These are phyloP conservation scores for Nomada flava DNA, from an alignment of 2,888 invertebrate genomes.

Conservation along the genomic window DNA sequence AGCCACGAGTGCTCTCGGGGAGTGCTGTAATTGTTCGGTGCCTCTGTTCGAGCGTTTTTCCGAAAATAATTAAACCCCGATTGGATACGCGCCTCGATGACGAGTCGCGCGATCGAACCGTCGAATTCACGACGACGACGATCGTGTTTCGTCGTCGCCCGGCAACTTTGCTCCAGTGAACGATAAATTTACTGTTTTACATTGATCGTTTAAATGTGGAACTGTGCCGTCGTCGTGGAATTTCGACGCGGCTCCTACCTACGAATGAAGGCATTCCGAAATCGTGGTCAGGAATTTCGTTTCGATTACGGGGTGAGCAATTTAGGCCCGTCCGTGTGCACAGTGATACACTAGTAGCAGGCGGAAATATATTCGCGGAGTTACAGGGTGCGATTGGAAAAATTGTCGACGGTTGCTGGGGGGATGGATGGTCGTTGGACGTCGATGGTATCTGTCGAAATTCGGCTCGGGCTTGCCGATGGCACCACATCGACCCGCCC, in stretches of 20 bases:
- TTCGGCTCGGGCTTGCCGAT: slow-evolving; percentile 37
- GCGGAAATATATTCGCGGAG: slow-evolving; percentile 39
- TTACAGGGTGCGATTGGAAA: slow-evolving; percentile 50
- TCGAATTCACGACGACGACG: slow-evolving; percentile 8
- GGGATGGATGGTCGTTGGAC: slow-evolving; percentile 43
- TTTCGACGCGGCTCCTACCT: background rate
- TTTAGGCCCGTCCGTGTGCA: slow-evolving; percentile 21
- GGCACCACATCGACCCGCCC: slow-evolving; percentile 40
- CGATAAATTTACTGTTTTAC: background rate
- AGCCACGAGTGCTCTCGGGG: background rate
- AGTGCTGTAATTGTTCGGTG: slow-evolving; percentile 4
- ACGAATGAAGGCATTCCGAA: slow-evolving; percentile 6
- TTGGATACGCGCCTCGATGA: background rate
- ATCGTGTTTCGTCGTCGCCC: background rate
- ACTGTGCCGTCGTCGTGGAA: background rate
- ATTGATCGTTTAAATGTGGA: slow-evolving; percentile 13
- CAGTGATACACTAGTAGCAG: slow-evolving; percentile 20
- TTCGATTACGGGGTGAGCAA: slow-evolving; percentile 2
- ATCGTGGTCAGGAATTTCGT: slow-evolving; percentile 27
- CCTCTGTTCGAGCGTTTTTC: background rate
- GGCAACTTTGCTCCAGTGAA: background rate
- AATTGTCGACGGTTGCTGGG: slow-evolving; percentile 47
- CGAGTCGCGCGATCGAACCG: slow-evolving; percentile 24
- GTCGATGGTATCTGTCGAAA: slow-evolving; percentile 50
- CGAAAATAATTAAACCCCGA: slow-evolving; percentile 9